Evolutionary conservation across 2,888 invertebrate species (phyloP), one percentile per base, ranked within the genome.

Genomic region (Agrotis exclamationis): DNA sequence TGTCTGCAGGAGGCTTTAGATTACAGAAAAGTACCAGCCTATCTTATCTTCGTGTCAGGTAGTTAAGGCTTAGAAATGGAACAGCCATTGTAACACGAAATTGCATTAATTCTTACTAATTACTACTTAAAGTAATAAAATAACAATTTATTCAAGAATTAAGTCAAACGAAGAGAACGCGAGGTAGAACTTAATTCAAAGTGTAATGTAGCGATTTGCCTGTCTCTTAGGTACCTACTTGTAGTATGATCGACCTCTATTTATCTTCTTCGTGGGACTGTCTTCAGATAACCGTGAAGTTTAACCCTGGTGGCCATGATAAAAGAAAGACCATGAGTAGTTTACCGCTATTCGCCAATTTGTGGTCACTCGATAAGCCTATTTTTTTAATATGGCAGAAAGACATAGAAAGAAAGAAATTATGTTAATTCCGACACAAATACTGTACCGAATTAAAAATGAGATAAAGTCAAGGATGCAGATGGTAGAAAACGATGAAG

Each of bases 21-120:
- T 68, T n/a, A 62, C 33, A 11, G 70, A 69, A 44, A 76, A 66
- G 18, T 33, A 48, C 22, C 59, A 6, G 62, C 48, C 47, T 69
- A 63, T 68, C 70, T 74, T 79, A 79, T 74, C 74, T 64, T 20
- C 16, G 13, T 47, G n/a, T 39, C 64, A 66, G 59, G 67, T 78
- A 75, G 72, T 65, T 58, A 16, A 48, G 20, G 24, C 16, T 50
- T 24, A 28, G 28, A 47, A 59, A 0, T 18, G n/a, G 56, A 57
- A 62, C 59, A 48, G 20, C 3, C 33, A 50, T 80, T 68, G 48
- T 68, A 4, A n/a, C 39, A 44, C 18, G 7, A 75, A 68, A 53
- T 76, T 76, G 62, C 57, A 60, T 60, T 64, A 57, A 54, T 48
- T 48, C 16, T 22, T 11, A 18, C 24, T 53, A 72, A 51, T 58